phyloP scores from a whole-genome alignment of 2,797 vertebrate genomes.

The Atherinosoma microstoma region DNA sequence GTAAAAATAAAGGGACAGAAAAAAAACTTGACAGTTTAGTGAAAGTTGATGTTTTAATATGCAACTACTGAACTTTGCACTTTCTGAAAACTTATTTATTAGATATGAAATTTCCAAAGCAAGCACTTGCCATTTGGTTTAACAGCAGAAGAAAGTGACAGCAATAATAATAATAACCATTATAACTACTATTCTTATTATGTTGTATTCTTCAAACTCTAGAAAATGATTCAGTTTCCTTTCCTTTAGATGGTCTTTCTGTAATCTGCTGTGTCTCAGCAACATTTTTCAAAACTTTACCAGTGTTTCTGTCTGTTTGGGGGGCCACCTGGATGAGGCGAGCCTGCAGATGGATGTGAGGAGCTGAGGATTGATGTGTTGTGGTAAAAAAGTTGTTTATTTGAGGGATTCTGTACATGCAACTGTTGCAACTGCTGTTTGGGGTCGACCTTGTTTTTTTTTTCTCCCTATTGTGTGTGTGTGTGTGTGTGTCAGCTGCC shows the following conservation, averaged over 20 bases:
- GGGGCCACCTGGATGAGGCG: slow-evolving; percentile 76
- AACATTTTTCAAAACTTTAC: slow-evolving; percentile 31
- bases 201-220: slow-evolving; percentile 1
- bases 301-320: slow-evolving; percentile 43
- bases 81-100: slow-evolving; percentile 15
- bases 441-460: slow-evolving; percentile 75
- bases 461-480: background rate
- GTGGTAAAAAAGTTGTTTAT: slow-evolving; percentile 54
- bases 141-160: slow-evolving; percentile 31
- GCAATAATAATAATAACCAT: slow-evolving; percentile 2
- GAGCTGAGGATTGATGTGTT: slow-evolving; percentile 63
- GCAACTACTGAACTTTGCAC: background rate
- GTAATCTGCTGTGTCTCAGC: slow-evolving; percentile 9
- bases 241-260: slow-evolving; percentile 2
- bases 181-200: slow-evolving; percentile 1
- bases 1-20: background rate
- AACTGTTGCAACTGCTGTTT: slow-evolving; percentile 70
- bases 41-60: background rate
- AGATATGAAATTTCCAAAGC: slow-evolving; percentile 12
- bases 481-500: slow-evolving; percentile 68
- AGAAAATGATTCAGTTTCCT: background rate
- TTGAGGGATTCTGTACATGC: slow-evolving; percentile 59
- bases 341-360: slow-evolving; percentile 58
- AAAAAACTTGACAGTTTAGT: background rate
- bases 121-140: slow-evolving; percentile 35